phyloP scores from a whole-genome alignment of 2,113 vertebrate species.

The Canis aureus region DNA sequence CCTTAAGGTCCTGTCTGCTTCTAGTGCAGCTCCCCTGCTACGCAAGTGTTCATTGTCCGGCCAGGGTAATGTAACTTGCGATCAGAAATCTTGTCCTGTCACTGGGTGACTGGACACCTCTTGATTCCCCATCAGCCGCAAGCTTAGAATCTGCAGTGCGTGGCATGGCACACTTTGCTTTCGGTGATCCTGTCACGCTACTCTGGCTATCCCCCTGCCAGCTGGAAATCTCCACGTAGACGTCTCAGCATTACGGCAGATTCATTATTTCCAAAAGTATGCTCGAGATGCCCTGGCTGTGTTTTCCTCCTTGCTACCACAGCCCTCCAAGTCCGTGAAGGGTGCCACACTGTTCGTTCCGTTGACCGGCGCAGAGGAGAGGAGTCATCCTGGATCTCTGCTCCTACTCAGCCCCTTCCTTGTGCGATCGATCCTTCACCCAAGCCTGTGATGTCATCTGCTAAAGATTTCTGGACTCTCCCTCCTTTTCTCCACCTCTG shows the following conservation, averaged over 20 bases:
- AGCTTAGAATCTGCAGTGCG: not conserved
- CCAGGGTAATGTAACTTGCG: not conserved
- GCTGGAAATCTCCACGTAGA: not conserved
- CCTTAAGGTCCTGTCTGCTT: not conserved
- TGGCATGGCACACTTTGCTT: not conserved
- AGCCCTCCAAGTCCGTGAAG: not conserved
- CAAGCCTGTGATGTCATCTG: not conserved
- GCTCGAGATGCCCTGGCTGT: not conserved
- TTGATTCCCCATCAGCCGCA: not conserved
- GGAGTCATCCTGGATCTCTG: not conserved
- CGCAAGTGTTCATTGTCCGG: not conserved
- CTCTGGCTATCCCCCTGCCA: not conserved
- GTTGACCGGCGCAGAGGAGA: not conserved
- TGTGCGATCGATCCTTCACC: accelerated
- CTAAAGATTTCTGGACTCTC: not conserved
- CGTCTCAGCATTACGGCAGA: not conserved
- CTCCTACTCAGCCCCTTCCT: not conserved
- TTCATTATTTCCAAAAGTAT: not conserved
- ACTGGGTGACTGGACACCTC: not conserved
- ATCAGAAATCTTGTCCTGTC: not conserved
- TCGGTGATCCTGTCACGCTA: not conserved
- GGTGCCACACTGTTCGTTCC: not conserved
- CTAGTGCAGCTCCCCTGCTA: not conserved
- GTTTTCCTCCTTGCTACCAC: not conserved
- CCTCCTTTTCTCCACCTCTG: not conserved